These are phyloP conservation scores for Neuroterus valhalla DNA, from an alignment of 1,140 invertebrate genomes.

Conservation along the genomic window DNA sequence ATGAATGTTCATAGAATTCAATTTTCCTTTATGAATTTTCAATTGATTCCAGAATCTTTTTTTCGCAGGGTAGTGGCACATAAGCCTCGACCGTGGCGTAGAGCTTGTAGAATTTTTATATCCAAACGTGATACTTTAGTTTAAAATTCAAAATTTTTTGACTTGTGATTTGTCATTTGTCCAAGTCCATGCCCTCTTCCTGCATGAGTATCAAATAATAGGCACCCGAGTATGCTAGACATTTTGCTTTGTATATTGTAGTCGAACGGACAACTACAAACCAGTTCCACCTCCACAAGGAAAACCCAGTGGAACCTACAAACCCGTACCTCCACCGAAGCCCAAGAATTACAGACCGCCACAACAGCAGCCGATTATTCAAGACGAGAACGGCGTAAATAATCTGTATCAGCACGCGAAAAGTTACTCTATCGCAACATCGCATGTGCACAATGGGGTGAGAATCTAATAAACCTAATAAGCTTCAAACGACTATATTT, in stretches of 20 bases:
- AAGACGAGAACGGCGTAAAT: slow-evolving; percentile 66
- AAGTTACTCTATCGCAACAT: slow-evolving; percentile 73
- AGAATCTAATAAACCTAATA: slow-evolving; percentile 34
- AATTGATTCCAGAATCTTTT: slow-evolving; percentile 34
- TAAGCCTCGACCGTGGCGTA: slow-evolving; percentile 63
- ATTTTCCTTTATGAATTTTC: too few relatives aligned
- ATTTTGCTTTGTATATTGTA: slow-evolving; percentile 60
- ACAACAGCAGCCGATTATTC: slow-evolving; percentile 65
- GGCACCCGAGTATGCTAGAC: slow-evolving; percentile 57
- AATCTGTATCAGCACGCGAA: slow-evolving; percentile 73
- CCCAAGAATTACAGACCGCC: slow-evolving; percentile 92
- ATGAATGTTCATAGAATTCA: too few relatives aligned
- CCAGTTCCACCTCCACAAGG: slow-evolving; percentile 68
- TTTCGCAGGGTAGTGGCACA: slow-evolving; percentile 56
- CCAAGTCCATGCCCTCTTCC: too few relatives aligned
- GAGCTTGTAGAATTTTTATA: slow-evolving; percentile 70
- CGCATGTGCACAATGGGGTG: slow-evolving; percentile 76
- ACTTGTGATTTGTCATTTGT: slow-evolving; percentile 33
- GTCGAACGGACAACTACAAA: slow-evolving; percentile 71
- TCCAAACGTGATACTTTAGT: slow-evolving; percentile 68
- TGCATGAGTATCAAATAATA: not conserved
- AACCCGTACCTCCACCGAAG: slow-evolving; percentile 92
- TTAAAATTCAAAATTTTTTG: slow-evolving; percentile 42
- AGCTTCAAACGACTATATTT: too few relatives aligned
- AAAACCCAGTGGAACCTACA: slow-evolving; percentile 80